A percentile compares a stretch with the other conserved stretches of the same genome.
These are phyloP conservation scores for Tethya wilhelma DNA, from an alignment of 37 sponge, comb jelly and placozoan genomes.

Conservation along the genomic window DNA sequence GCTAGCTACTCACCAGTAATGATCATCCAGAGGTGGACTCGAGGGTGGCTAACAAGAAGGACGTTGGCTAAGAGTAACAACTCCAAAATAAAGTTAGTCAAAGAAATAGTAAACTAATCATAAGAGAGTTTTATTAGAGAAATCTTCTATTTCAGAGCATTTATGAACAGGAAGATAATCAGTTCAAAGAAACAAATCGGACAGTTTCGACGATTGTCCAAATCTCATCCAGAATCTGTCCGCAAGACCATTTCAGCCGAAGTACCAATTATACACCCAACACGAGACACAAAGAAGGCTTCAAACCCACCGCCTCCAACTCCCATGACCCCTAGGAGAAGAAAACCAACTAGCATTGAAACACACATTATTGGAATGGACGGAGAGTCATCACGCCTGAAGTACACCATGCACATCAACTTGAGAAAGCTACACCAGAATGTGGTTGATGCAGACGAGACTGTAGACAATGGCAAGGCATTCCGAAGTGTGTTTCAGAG, in stretches of 20 bases:
- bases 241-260: not conserved
- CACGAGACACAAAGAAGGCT: no score
- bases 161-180: no score
- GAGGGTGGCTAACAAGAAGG: slow-evolving; percentile 65
- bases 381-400: not conserved
- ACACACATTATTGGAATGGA: slow-evolving; percentile 11
- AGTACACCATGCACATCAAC: slow-evolving; percentile 16
- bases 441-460: not conserved
- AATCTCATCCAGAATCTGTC: no score
- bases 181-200: not conserved
- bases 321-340: slow-evolving; percentile 10
- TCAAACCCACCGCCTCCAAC: slow-evolving; percentile 26
- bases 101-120: no score
- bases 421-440: slow-evolving; percentile 13
- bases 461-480: not conserved
- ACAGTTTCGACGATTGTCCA: no score
- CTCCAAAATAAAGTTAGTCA: slow-evolving; percentile 27
- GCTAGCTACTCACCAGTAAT: slow-evolving; percentile 77
- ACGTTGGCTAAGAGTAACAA: slow-evolving; percentile 14
- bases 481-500: not conserved
- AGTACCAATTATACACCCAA: not conserved
- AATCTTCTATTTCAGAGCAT: no score
- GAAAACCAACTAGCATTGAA: slow-evolving; percentile 1
- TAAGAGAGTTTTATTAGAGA: no score
- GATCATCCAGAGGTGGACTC: slow-evolving; percentile 72